These are phyloP conservation scores for Drosophila mimetica DNA, from an alignment of 2,888 invertebrate species.

Conservation along the genomic window DNA sequence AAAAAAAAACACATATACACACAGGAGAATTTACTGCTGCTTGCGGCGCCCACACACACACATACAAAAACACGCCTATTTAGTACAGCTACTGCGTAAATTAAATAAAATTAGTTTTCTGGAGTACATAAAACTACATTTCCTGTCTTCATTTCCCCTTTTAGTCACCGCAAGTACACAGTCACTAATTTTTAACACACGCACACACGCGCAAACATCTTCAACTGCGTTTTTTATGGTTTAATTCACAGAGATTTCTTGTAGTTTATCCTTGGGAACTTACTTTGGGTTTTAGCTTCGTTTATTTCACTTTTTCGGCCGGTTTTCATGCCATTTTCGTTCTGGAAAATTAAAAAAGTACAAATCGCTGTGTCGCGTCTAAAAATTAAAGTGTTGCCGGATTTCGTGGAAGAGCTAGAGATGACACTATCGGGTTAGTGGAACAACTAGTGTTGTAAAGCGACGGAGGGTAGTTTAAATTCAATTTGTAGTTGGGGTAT, in stretches of 20 bases:
- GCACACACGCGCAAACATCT: conserved; percentile 3
- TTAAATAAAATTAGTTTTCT: conserved; percentile 9
- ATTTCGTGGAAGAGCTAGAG: background rate
- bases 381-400: conserved; percentile 1
- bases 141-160: conserved; percentile 7
- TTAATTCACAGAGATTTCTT: background rate
- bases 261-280: conserved; percentile 2
- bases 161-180: conserved; percentile 3
- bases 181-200: conserved; percentile 3
- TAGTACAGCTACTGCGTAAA: conserved; percentile 37
- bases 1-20: conserved; percentile 47
- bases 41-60: conserved; percentile 53
- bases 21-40: conserved; percentile 64
- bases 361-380: conserved; percentile 24
- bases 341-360: conserved; percentile 9
- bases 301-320: conserved; percentile 19
- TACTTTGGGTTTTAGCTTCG: conserved; percentile 19
- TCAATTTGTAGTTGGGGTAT: too few species aligned
- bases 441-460: background rate
- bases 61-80: conserved; percentile 13
- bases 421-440: background rate
- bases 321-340: conserved; percentile 28
- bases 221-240: background rate
- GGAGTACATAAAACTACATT: background rate
- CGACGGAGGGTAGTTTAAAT: background rate